Evolutionary conservation across 64 coral and sea anemone genomes (phyloP).

Genomic region (Anthopleura sola): DNA sequence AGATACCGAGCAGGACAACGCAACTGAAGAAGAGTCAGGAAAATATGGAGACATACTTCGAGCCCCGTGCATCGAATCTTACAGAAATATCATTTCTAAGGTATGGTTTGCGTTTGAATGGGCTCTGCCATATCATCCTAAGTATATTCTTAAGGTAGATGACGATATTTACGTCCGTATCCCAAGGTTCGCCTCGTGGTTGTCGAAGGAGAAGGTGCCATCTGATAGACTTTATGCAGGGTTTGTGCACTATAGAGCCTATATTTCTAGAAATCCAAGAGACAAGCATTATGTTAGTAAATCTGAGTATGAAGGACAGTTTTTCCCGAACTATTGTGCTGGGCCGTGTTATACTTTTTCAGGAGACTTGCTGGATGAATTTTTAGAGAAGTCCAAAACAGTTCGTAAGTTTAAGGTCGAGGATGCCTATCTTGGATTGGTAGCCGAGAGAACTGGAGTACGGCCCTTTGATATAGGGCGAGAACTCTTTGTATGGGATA

Average conservation of each 20-base stretch:
- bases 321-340: slow-evolving; percentile 17
- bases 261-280: slow-evolving; percentile 20
- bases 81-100: slow-evolving; percentile 2
- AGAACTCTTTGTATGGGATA: not conserved
- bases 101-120: slow-evolving; percentile 30
- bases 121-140: slow-evolving; percentile 8
- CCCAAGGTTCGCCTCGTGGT: not conserved
- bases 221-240: slow-evolving; percentile 4
- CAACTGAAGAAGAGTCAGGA: not conserved
- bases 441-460: not conserved
- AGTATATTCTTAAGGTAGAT: slow-evolving; percentile 19
- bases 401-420: not conserved
- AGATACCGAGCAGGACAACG: not conserved
- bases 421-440: slow-evolving; percentile 11
- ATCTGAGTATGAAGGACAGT: not conserved
- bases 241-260: slow-evolving; percentile 12
- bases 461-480: slow-evolving; percentile 6
- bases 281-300: slow-evolving; percentile 22
- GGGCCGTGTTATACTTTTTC: slow-evolving; percentile 27
- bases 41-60: slow-evolving; percentile 15
- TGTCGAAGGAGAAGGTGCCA: not conserved
- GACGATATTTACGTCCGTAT: slow-evolving; percentile 20
- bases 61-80: not conserved
- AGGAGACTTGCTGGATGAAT: slow-evolving; percentile 12
- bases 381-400: not conserved